Evolutionary conservation across 2,113 vertebrate species (phyloP), one percentile per base, ranked within the genome.

Genomic region (Ameiurus melas): DNA sequence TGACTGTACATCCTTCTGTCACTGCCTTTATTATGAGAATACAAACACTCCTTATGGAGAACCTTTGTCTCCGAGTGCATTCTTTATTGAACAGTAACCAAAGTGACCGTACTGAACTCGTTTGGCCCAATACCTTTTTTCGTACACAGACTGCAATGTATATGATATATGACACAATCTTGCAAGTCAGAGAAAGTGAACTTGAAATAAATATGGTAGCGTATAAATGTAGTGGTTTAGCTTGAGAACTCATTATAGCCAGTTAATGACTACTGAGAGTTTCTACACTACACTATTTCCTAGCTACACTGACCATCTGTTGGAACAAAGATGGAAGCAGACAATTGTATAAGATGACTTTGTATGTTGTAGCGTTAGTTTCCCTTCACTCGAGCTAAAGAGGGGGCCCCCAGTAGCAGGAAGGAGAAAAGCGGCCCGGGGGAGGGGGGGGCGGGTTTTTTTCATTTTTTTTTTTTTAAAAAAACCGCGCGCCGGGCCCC

Each of bases 21-120:
- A 12, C 84, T 90, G 79, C 80, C 85, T 85, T 87, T 64, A 84
- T 87, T 88, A 79, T 77, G 22, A 77, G 73, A 84, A 70, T 30
- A 66, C 39, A 70, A 86, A 79, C n/a, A 62, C 36, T 83, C 22
- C 6, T 73, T 85, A 43, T 55, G 78, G 66, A 78, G 83, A 79
- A 70, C 39, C 71, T 17, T 36, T 87, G 51, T 25, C 47, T 89
- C 62, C 39, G 43, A 83, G n/a, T 57, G 6, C 64, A 62, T 81
- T 80, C 33, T 58, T 85, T 87, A 58, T 53, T 85, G 78, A 83
- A 77, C n/a, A 84, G 55, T 36, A 85, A 82, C 12, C 33, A 78
- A 27, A 71, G 81, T 81, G 60, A 33, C 62, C 22, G 51, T 25
- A 55, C 25, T 8, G 86, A 25, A 51, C 75, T 73, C 17, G 27